These are phyloP conservation scores for Invenusta paracnida DNA, from an alignment of 2,888 invertebrate species.

Conservation along the genomic window DNA sequence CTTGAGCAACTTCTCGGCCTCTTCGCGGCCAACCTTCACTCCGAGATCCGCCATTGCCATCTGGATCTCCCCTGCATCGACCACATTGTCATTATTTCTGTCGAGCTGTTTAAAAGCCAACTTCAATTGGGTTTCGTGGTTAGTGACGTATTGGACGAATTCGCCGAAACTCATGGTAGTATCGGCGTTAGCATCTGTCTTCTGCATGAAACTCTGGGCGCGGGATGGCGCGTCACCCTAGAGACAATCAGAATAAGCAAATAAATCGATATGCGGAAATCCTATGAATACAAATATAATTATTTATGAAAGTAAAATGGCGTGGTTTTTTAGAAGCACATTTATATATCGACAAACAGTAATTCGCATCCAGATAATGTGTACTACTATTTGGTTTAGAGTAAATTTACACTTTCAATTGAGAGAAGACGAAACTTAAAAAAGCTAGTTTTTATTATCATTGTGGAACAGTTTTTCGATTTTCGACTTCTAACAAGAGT, in stretches of 20 bases:
- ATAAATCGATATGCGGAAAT: slow-evolving; percentile 41
- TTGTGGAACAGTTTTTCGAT: too few species aligned
- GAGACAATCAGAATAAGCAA: too few species aligned
- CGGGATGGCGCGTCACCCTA: slow-evolving; percentile 37
- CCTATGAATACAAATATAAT: too few species aligned
- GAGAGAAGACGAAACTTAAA: too few species aligned
- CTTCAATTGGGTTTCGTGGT: slow-evolving; percentile 85
- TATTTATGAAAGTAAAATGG: too few species aligned
- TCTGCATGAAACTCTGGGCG: slow-evolving; percentile 36
- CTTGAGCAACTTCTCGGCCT: slow-evolving; percentile 78
- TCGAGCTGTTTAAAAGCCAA: slow-evolving; percentile 84
- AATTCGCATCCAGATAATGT: too few species aligned
- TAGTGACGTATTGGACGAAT: slow-evolving; percentile 86
- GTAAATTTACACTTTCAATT: too few species aligned
- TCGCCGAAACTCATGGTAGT: slow-evolving; percentile 77
- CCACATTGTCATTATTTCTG: slow-evolving; percentile 75
- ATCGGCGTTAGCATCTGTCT: slow-evolving; percentile 34
- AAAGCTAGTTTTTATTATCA: too few species aligned
- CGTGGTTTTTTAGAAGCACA: too few species aligned
- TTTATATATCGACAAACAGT: too few species aligned
- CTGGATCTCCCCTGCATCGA: slow-evolving; percentile 74
- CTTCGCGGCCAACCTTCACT: slow-evolving; percentile 74
- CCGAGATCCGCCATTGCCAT: slow-evolving; percentile 83
- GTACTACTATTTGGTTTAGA: too few species aligned
- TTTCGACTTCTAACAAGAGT: too few species aligned